phyloP scores from a whole-genome alignment of 2,888 invertebrate species.

The Eristalinus sepulchralis region DNA sequence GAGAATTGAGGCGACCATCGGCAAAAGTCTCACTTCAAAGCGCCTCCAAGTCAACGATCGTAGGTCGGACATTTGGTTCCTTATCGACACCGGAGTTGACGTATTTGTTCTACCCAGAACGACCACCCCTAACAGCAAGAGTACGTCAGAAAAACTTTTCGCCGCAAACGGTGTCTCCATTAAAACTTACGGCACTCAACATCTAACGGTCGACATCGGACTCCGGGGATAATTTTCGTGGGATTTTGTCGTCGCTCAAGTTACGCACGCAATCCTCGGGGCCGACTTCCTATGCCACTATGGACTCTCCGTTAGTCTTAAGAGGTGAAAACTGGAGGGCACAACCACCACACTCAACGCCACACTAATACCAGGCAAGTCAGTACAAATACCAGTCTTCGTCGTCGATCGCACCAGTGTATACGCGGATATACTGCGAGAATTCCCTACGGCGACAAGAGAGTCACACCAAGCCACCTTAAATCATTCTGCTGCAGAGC shows the following conservation, averaged over 20 bases:
- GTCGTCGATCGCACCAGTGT: not conserved
- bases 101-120: slow-evolving; percentile 32
- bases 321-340: slow-evolving; percentile 27
- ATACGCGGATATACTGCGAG: not conserved
- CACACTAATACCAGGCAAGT: not conserved
- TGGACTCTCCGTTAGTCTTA: slow-evolving; percentile 48
- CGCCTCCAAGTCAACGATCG: slow-evolving; percentile 20
- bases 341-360: not conserved
- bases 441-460: not conserved
- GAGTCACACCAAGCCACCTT: slow-evolving; percentile 73
- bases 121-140: not conserved
- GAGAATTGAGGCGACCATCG: slow-evolving; percentile 11
- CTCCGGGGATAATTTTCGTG: slow-evolving; percentile 1
- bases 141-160: not conserved
- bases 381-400: not conserved
- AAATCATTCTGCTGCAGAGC: slow-evolving; percentile 31
- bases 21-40: not conserved
- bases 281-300: slow-evolving; percentile 56
- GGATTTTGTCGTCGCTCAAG: slow-evolving; percentile 56
- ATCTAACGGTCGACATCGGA: slow-evolving; percentile 1
- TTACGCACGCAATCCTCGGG: slow-evolving; percentile 47
- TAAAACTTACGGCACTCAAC: slow-evolving; percentile 6
- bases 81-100: slow-evolving; percentile 9
- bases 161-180: not conserved
- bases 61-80: slow-evolving; percentile 14